These are phyloP conservation scores for Rousettus madagascariensis DNA, from an alignment of 2,797 vertebrate genomes.

Conservation along the genomic window DNA sequence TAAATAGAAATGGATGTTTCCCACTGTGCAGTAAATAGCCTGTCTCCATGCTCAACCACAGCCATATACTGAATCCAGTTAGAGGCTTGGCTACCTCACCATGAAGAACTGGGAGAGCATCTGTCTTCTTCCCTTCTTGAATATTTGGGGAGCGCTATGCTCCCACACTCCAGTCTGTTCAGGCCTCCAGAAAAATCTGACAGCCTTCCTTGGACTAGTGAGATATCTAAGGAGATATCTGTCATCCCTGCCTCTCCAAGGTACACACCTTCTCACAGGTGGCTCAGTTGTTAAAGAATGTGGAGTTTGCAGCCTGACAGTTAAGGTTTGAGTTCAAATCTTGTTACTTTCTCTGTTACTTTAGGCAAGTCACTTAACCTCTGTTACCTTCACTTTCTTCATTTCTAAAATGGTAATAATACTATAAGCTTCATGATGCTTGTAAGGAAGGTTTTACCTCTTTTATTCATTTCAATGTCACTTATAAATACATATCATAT, in stretches of 20 bases:
- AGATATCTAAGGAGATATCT: neutral
- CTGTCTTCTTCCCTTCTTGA: neutral
- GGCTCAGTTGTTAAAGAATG: neutral
- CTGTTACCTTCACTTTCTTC: neutral
- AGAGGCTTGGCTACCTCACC: slow-evolving; percentile 40
- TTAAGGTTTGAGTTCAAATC: neutral
- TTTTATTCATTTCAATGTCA: neutral
- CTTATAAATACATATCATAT: neutral
- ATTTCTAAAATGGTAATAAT: neutral
- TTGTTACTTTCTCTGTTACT: neutral
- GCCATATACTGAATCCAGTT: slow-evolving; percentile 63
- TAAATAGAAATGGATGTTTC: slow-evolving; percentile 68
- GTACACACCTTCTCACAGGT: neutral
- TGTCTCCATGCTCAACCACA: slow-evolving; percentile 38
- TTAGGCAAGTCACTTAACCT: neutral
- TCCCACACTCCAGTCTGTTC: neutral
- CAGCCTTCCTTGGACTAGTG: neutral
- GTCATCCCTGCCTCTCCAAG: neutral
- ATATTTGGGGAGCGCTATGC: neutral
- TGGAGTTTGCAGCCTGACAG: neutral
- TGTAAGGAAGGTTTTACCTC: neutral
- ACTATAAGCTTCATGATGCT: neutral
- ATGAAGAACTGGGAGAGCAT: neutral
- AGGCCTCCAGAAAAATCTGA: neutral
- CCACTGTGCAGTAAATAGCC: slow-evolving; percentile 58